phyloP scores from a whole-genome alignment of 2,113 vertebrate species.

The Pygathrix nemaeus region DNA sequence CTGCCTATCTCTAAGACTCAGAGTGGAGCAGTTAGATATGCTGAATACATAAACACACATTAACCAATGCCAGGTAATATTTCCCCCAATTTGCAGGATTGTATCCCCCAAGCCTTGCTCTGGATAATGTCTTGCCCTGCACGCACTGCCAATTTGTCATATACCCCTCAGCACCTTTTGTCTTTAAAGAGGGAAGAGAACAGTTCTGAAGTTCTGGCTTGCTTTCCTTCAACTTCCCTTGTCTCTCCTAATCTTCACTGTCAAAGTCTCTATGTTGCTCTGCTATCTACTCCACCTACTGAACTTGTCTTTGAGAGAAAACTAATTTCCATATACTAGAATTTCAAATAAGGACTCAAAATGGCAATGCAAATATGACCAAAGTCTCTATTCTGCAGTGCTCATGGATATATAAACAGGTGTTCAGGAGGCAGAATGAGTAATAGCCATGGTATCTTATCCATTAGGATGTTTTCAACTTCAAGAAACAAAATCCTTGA shows the following conservation, averaged over 20 bases:
- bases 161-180: not conserved
- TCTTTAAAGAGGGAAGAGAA: not conserved
- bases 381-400: not conserved
- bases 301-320: not conserved
- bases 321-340: not conserved
- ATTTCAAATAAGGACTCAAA: not conserved
- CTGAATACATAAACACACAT: not conserved
- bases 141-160: rapidly evolving
- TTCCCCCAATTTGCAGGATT: not conserved
- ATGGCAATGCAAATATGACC: not conserved
- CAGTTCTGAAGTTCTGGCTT: not conserved
- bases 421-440: not conserved
- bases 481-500: not conserved
- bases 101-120: not conserved
- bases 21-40: not conserved
- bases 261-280: not conserved
- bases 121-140: too few species aligned
- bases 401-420: not conserved
- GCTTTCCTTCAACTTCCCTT: not conserved
- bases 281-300: not conserved
- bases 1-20: not conserved
- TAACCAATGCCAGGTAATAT: not conserved
- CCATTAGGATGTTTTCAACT: not conserved
- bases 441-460: too few species aligned
- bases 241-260: not conserved